phyloP scores from a whole-genome alignment of 2,113 vertebrate genomes.

The Cepphus grylle region DNA sequence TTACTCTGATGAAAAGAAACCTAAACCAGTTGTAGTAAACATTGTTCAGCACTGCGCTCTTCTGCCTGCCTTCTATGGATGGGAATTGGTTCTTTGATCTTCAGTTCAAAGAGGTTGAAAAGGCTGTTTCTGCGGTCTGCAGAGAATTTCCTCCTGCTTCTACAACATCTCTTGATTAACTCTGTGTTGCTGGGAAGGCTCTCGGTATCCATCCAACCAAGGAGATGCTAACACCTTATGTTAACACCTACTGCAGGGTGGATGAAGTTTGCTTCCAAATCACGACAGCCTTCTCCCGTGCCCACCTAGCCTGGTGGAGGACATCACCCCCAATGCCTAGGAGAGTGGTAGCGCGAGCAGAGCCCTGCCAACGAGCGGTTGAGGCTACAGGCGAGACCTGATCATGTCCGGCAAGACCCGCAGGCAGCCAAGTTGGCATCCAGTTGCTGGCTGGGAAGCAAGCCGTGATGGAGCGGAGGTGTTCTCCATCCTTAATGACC shows the following conservation, averaged over 20 bases:
- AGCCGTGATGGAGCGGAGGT: not conserved
- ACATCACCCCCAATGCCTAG: rapidly evolving
- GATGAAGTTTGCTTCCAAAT: not conserved
- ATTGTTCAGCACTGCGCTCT: not conserved
- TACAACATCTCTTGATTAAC: not conserved
- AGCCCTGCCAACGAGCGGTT: not conserved
- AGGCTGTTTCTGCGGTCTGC: not conserved
- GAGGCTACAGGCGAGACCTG: not conserved
- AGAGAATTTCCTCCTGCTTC: constrained; percentile 16
- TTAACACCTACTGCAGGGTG: not conserved
- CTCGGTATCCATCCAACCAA: not conserved
- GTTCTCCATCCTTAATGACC: not conserved
- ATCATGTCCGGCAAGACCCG: rapidly evolving
- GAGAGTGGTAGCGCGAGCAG: rapidly evolving
- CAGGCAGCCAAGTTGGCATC: not conserved
- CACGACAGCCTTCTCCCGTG: rapidly evolving
- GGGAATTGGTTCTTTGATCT: constrained; percentile 46
- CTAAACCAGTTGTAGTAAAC: not conserved
- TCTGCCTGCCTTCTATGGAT: not conserved
- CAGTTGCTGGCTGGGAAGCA: not conserved
- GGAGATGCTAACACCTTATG: not conserved
- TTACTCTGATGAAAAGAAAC: not conserved
- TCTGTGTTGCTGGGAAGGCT: not conserved
- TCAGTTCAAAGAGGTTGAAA: constrained; percentile 47
- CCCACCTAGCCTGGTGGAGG: not conserved